These are phyloP conservation scores for Halichoeres trimaculatus DNA, from an alignment of 2,113 vertebrate species.

Conservation along the genomic window DNA sequence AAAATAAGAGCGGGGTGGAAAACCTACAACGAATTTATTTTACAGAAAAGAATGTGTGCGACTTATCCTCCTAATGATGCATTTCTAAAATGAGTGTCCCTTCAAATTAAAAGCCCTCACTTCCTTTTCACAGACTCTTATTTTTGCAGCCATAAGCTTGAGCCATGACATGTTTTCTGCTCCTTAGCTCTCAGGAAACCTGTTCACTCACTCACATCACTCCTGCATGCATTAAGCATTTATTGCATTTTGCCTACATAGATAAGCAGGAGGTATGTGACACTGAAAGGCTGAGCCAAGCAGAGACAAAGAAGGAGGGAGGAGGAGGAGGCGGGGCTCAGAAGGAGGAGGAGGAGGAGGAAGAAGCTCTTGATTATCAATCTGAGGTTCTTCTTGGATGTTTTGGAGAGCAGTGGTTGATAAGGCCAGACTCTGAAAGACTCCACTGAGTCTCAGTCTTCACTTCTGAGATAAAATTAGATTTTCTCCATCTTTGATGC, in stretches of 20 bases:
- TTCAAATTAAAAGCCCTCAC: neutral
- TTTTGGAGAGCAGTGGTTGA: too few relatives aligned
- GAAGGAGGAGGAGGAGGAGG: constrained; percentile 24
- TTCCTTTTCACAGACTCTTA: too few relatives aligned
- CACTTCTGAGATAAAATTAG: too few relatives aligned
- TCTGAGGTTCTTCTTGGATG: constrained; percentile 43
- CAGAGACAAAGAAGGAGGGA: constrained; percentile 6
- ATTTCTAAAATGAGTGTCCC: too few relatives aligned
- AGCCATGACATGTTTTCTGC: neutral
- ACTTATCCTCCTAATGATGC: too few relatives aligned
- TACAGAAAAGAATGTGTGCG: too few relatives aligned
- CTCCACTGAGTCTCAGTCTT: constrained; percentile 23
- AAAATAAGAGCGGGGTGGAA: neutral
- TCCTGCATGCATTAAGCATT: neutral
- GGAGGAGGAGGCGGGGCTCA: constrained; percentile 15
- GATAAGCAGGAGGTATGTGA: neutral
- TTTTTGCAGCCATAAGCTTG: neutral
- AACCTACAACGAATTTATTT: too few relatives aligned
- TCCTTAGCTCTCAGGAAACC: neutral
- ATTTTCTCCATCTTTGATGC: too few relatives aligned
- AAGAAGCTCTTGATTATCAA: constrained; percentile 62
- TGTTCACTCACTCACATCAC: neutral
- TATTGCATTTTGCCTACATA: neutral
- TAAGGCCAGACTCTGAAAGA: constrained; percentile 33
- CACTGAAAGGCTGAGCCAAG: neutral